Conservation (phyloP, 2,113 vertebrate genomes). For the Sebastes fasciatus region DNA sequence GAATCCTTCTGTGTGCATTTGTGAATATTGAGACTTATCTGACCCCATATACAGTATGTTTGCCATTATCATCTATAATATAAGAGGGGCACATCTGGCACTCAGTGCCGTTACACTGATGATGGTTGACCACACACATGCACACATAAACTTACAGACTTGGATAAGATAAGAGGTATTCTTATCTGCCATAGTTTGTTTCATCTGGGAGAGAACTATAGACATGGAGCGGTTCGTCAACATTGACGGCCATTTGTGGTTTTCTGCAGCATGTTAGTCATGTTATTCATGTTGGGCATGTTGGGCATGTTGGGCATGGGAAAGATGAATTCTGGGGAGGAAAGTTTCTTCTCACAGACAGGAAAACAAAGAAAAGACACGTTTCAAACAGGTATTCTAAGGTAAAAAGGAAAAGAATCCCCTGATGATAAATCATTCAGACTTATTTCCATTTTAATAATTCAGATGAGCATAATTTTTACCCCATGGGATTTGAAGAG, state of each 20-base stretch:
- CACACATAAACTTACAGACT: slow-evolving; percentile 34
- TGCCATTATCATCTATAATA: slow-evolving; percentile 75
- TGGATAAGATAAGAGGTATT: slow-evolving; percentile 31
- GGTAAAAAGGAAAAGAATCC: background rate
- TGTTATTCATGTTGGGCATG: too few relatives aligned
- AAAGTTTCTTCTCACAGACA: background rate
- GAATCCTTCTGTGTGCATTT: too few relatives aligned
- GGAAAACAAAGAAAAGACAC: background rate
- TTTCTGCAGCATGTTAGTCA: slow-evolving; percentile 14
- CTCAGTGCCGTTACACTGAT: slow-evolving; percentile 37
- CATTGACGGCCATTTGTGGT: slow-evolving; percentile 26
- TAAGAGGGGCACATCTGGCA: slow-evolving; percentile 75
- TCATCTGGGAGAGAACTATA: background rate
- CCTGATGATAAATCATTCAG: slow-evolving; percentile 36
- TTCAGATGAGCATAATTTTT: slow-evolving; percentile 45
- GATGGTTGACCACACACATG: slow-evolving; percentile 53
- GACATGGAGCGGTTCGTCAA: slow-evolving; percentile 4
- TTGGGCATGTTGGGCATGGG: background rate
- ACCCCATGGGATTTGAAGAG: slow-evolving; percentile 45
- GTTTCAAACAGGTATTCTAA: background rate
- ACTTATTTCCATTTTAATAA: slow-evolving; percentile 55
- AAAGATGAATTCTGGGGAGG: background rate
- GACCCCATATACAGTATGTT: slow-evolving; percentile 5
- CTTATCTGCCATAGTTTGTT: slow-evolving; percentile 12
- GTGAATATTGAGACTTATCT: too few relatives aligned